Percentiles rank a stretch among this genome's conserved stretches.
These are phyloP conservation scores for Phlogophora meticulosa DNA, from an alignment of 2,888 invertebrate genomes.

Conservation along the genomic window DNA sequence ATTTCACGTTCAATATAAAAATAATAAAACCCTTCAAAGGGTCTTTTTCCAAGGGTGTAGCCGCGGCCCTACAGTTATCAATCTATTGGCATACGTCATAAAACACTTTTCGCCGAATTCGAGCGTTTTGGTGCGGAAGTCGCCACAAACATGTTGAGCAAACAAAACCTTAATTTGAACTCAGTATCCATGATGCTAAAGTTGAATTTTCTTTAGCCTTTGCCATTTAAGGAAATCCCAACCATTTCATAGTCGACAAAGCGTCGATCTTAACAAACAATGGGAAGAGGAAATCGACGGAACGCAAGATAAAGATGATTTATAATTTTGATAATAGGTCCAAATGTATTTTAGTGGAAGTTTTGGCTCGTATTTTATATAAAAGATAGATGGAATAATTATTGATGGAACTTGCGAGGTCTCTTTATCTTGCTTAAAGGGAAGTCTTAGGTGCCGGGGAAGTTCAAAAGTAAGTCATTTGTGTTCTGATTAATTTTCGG, in stretches of 20 bases:
- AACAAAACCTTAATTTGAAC: conserved; percentile 6
- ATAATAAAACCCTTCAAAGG: conserved; percentile 19
- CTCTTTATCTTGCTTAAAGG: conserved; percentile 16
- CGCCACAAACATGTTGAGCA: conserved; percentile 18
- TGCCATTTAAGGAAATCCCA: conserved; percentile 43
- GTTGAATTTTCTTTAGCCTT: conserved; percentile 11
- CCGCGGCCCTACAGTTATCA: conserved; percentile 28
- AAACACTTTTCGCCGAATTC: conserved; percentile 38
- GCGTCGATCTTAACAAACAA: conserved; percentile 65
- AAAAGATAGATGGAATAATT: conserved; percentile 29
- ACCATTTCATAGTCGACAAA: conserved; percentile 67
- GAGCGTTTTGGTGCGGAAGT: conserved; percentile 21
- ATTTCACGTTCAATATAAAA: conserved; percentile 11
- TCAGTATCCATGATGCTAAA: not conserved
- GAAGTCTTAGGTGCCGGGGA: not conserved
- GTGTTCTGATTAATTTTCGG: not conserved
- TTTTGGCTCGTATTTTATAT: conserved; percentile 56
- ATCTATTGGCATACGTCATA: conserved; percentile 50
- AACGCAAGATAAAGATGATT: conserved; percentile 79
- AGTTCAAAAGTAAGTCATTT: not conserved
- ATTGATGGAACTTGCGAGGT: conserved; percentile 24
- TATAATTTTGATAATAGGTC: conserved; percentile 75
- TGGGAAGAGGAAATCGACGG: conserved; percentile 67
- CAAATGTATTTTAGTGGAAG: conserved; percentile 65
- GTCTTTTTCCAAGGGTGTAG: not conserved